A percentile compares a stretch with the other conserved stretches of the same genome.
These are phyloP conservation scores for Petroica traversi DNA, from an alignment of 2,113 vertebrate species.

Conservation along the genomic window DNA sequence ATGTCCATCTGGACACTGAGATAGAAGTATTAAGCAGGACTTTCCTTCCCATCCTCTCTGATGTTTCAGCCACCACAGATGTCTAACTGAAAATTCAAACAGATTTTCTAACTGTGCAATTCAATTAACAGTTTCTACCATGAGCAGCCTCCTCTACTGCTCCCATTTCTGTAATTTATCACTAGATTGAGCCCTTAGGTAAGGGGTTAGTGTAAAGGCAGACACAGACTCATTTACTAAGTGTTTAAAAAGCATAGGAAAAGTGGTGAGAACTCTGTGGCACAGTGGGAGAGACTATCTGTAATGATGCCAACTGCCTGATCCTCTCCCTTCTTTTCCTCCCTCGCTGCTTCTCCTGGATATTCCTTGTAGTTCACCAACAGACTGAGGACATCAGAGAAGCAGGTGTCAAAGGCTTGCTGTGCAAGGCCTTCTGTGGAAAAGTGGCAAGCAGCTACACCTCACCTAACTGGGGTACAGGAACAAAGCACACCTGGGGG, in stretches of 20 bases:
- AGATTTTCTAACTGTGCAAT: neutral
- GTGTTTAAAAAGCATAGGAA: neutral
- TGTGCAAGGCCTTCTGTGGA: neutral
- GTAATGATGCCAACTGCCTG: neutral
- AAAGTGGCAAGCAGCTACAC: neutral
- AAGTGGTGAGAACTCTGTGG: neutral
- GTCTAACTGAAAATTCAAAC: neutral
- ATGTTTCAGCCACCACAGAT: neutral
- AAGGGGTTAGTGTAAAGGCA: neutral
- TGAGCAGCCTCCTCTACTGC: neutral
- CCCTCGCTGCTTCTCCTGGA: neutral
- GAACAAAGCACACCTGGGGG: neutral
- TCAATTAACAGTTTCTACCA: neutral
- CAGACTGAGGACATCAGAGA: neutral
- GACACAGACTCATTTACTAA: neutral
- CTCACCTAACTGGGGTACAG: neutral
- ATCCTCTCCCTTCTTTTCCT: neutral
- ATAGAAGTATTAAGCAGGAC: slow-evolving; percentile 7
- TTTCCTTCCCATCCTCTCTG: neutral
- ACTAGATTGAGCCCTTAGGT: neutral
- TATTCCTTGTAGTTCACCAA: accelerated
- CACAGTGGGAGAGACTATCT: neutral
- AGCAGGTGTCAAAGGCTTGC: neutral
- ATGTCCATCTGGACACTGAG: slow-evolving; percentile 38
- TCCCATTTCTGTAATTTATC: neutral